Evolutionary conservation across 2,797 vertebrate species (phyloP).

Genomic region (Malacoctenus gilli): DNA sequence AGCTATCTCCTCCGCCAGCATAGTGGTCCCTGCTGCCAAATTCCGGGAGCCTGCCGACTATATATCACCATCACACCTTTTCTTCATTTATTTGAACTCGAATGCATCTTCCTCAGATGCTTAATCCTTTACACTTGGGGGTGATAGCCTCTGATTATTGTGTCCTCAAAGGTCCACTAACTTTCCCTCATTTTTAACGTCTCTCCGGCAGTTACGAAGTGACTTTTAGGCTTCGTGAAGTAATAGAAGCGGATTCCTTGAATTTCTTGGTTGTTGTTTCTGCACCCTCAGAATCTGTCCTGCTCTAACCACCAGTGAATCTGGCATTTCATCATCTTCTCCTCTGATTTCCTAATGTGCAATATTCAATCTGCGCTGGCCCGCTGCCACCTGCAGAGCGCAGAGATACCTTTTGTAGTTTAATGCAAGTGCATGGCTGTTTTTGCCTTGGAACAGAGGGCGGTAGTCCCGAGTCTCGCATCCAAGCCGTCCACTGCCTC

Average conservation of each 20-base stretch:
- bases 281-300: conserved; percentile 1
- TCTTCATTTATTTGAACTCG: conserved; percentile 46
- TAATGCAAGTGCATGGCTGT: conserved; percentile 49
- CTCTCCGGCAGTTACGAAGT: background rate
- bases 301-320: conserved; percentile 17
- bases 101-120: conserved; percentile 42
- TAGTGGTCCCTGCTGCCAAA: conserved; percentile 70
- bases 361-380: conserved; percentile 36
- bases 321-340: conserved; percentile 28
- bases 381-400: conserved; percentile 43
- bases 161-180: conserved; percentile 36
- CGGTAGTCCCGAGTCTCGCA: conserved; percentile 91
- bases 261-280: conserved; percentile 1
- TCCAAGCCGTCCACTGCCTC: conserved; percentile 92
- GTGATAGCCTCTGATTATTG: conserved; percentile 34
- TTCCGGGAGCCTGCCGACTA: conserved; percentile 56
- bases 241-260: background rate
- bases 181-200: conserved; percentile 28
- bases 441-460: conserved; percentile 82
- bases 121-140: conserved; percentile 36
- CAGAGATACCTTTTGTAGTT: conserved; percentile 45
- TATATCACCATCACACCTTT: conserved; percentile 66
- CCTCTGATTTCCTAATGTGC: conserved; percentile 24
- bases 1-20: conserved; percentile 71
- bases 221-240: conserved; percentile 11